Evolutionary conservation across 2,113 vertebrate species (phyloP).

Genomic region (Prietella phreatophila): DNA sequence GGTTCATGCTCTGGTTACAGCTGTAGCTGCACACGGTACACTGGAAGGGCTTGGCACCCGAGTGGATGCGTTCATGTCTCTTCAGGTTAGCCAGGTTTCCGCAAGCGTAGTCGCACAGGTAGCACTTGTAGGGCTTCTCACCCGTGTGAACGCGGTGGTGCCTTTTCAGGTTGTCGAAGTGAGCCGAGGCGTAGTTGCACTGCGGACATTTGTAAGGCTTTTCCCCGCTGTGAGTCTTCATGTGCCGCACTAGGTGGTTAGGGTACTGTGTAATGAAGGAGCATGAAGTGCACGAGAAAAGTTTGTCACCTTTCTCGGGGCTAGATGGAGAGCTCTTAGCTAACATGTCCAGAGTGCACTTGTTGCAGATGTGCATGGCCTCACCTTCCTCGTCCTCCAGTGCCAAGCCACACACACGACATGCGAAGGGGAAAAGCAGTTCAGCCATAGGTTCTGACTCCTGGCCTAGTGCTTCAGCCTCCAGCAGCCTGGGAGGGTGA

Average conservation of each 20-base stretch:
- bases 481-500: conserved; percentile 44
- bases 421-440: conserved; percentile 87
- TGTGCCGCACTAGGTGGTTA: conserved; percentile 94
- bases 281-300: conserved; percentile 87
- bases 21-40: conserved; percentile 93
- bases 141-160: conserved; percentile 91
- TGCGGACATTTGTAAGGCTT: conserved; percentile 93
- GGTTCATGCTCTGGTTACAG: conserved; percentile 99
- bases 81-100: conserved; percentile 98
- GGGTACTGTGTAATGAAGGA: conserved; percentile 95
- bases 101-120: conserved; percentile 89
- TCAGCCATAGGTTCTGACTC: conserved; percentile 72
- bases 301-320: conserved; percentile 73
- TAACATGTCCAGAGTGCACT: conserved; percentile 76
- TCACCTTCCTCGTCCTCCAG: conserved; percentile 79
- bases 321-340: conserved; percentile 60
- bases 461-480: conserved; percentile 49
- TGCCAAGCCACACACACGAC: conserved; percentile 84
- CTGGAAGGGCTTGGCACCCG: conserved; percentile 93
- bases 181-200: conserved; percentile 91
- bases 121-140: conserved; percentile 90
- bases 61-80: conserved; percentile 93
- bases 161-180: conserved; percentile 96
- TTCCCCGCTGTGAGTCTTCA: conserved; percentile 97
- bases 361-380: conserved; percentile 77